These are phyloP conservation scores for Calliphora vicina DNA, from an alignment of 1,140 invertebrate genomes.

Conservation along the genomic window DNA sequence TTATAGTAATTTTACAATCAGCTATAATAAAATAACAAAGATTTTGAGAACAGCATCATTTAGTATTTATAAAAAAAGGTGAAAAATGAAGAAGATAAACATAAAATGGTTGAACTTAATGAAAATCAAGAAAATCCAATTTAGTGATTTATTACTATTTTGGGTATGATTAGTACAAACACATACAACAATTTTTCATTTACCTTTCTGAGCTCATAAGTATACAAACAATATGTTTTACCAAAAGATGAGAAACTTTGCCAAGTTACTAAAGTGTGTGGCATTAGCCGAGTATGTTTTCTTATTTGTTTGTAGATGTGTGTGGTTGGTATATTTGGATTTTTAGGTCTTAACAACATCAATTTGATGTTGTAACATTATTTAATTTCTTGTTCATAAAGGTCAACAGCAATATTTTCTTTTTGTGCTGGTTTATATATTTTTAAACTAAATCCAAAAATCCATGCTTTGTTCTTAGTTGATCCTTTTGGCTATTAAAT, in stretches of 20 bases:
- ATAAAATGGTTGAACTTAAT: slow-evolving; percentile 5
- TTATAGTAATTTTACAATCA: too few species aligned
- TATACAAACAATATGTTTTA: too few species aligned
- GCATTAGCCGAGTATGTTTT: too few species aligned
- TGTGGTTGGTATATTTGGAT: not conserved
- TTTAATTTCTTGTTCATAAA: slow-evolving; percentile 23
- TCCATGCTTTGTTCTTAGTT: not conserved
- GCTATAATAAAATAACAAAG: too few species aligned
- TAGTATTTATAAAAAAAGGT: not conserved
- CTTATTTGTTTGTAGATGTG: too few species aligned
- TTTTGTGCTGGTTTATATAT: not conserved
- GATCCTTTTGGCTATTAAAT: not conserved
- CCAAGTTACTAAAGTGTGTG: not conserved
- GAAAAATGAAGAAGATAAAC: not conserved
- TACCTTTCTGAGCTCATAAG: not conserved
- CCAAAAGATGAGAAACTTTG: not conserved
- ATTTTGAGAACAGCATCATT: too few species aligned
- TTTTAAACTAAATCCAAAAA: not conserved
- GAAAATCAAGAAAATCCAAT: slow-evolving; percentile 31
- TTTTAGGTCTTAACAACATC: not conserved
- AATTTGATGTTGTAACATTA: slow-evolving; percentile 24
- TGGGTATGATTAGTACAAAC: not conserved
- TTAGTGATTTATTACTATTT: slow-evolving; percentile 24
- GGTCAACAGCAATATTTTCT: not conserved
- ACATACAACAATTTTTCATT: not conserved